Evolutionary conservation across 1,140 invertebrate genomes (phyloP), one percentile per base, ranked within the genome.

Genomic region (Geopemphigus sp.): DNA sequence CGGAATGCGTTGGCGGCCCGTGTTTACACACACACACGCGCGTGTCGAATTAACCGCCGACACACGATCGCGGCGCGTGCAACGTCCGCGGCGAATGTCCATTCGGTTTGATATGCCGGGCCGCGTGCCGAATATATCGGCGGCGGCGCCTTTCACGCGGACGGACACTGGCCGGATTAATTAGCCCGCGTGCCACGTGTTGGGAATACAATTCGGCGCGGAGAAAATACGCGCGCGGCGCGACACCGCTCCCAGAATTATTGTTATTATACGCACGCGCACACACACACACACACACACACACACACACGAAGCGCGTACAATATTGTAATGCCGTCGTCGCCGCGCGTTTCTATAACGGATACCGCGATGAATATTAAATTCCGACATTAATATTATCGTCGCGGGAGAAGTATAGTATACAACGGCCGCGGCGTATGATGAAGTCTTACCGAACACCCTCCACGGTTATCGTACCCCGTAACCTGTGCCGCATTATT

Each of bases 341-440:
- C 50, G 26, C 22, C 15, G 63, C 61, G 70, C 22, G 50, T 56
- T 73, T 73, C 53, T 50, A 29, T 56, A 73, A 59, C n/a, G 54
- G 56, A 59, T 61, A 61, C 74, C 12, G 54, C 17, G 74, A 78
- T 78, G 74, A 78, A 78, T 78, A 78, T 78, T 78, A 78, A 78
- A 78, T 45, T n/a, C n/a, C 11, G 15, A 26, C 56, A 78, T 78
- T 63, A 78, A 72, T 54, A 72, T 54, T 54, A 32, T 24, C 19
- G 19, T 29, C 24, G 8, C 2, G 29, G 50, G 17, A 54, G 68
- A 57, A n/a, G n/a, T n/a, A n/a, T n/a, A n/a, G n/a, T n/a, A n/a
- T n/a, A n/a, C n/a, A n/a, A n/a, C n/a, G n/a, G n/a, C n/a, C n/a
- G n/a, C n/a, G n/a, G n/a, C n/a, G n/a, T n/a, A n/a, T n/a, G n/a